Evolutionary conservation across 2,888 invertebrate species (phyloP), one percentile per base, ranked within the genome.

Genomic region (Hedychridium roseum): DNA sequence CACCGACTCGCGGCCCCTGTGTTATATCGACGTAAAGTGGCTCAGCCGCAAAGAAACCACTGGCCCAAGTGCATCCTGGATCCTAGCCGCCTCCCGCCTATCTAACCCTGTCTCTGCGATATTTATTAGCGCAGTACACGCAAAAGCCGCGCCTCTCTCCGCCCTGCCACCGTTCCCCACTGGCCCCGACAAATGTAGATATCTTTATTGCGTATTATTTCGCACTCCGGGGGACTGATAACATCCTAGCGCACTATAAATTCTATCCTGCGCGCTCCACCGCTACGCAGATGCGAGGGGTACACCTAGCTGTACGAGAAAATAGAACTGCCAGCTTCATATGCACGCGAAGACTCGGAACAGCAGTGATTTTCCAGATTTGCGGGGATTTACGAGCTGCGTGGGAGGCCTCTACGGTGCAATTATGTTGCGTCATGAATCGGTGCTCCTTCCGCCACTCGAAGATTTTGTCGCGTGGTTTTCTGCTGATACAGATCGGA

Each of bases 191-290:
- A 52, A 57, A 51, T 47, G 48, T 23, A 46, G 49, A 55, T 57
- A 58, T 54, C 50, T 58, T 57, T 55, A 44, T 37, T 40, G 50
- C 50, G 50, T 49, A 46, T 57, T 58, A 58, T 58, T 58, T 57
- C 54, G 50, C 57, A 50, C 56, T 58, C 49, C 44, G 27, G 34
- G 38, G 38, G 32, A 43, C 45, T 36, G 56, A 58, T 58, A 58
- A 54, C 50, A 15, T 5, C 34, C 50, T 40, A 35, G 39, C 15
- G n/a, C 46, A 50, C 48, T 34, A 44, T 58, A 58, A 58, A 58
- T 58, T 58, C 56, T 49, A 42, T 49, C 51, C 50, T 41, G 9
- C 3, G 3, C 14, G 23, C 9, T 23, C 9, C 9, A 23, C 9
- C 23, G 23, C 23, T n/a, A n/a, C n/a, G n/a, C n/a, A n/a, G n/a